phyloP scores from a whole-genome alignment of 2,888 invertebrate species.

The Aphidoletes aphidimyza region DNA sequence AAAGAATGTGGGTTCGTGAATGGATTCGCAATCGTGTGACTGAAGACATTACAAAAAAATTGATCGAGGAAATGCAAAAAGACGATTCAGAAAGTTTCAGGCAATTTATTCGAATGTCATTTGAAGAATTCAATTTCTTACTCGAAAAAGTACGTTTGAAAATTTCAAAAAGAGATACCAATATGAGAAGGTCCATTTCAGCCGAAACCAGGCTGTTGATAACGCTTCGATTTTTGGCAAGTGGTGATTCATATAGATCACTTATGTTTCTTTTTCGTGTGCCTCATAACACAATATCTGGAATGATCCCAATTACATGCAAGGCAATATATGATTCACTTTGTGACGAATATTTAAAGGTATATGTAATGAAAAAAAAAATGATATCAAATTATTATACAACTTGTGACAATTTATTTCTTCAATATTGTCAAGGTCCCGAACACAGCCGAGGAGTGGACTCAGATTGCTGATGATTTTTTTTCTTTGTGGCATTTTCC shows the following conservation, averaged over 20 bases:
- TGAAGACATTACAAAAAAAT: too few relatives aligned
- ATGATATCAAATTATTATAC: background rate
- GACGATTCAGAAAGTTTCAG: background rate
- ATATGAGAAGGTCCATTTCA: conserved; percentile 64
- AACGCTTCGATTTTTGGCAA: conserved; percentile 65
- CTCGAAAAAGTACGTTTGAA: conserved; percentile 64
- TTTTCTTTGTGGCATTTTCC: conserved; percentile 54
- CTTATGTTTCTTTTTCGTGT: background rate
- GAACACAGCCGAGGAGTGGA: conserved; percentile 36
- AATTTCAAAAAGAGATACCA: conserved; percentile 64
- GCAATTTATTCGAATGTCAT: conserved; percentile 60
- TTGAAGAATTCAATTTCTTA: conserved; percentile 64
- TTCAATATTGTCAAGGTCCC: background rate
- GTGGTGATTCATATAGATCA: conserved; percentile 61
- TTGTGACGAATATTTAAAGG: background rate
- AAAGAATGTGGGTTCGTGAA: too few relatives aligned
- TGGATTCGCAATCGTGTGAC: too few relatives aligned
- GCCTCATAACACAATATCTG: background rate
- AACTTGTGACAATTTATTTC: background rate
- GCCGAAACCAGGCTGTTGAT: conserved; percentile 65
- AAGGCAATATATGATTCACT: background rate
- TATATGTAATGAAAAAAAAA: background rate
- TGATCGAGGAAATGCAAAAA: too few relatives aligned
- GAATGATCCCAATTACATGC: background rate
- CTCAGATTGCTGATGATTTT: background rate